phyloP scores from a whole-genome alignment of 2,888 invertebrate species.

The Stenchaetothrips biformis region DNA sequence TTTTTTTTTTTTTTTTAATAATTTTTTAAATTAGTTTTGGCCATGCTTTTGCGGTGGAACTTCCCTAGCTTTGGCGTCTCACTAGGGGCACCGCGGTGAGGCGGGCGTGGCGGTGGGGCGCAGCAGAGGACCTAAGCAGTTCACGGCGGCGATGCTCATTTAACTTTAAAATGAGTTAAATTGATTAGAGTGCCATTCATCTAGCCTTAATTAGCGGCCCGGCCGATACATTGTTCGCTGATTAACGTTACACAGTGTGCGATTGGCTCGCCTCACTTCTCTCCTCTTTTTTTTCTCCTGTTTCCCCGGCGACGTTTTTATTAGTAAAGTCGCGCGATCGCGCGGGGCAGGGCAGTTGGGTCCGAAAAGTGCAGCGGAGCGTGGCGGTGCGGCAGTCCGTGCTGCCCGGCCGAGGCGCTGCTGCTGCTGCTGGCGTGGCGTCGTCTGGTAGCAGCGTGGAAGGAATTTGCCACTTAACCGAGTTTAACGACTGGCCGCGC shows the following conservation, averaged over 20 bases:
- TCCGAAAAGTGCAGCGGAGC: background rate
- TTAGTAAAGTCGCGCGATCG: background rate
- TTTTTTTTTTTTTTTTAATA: no score
- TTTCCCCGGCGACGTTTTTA: background rate
- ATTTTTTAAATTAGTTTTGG: no score
- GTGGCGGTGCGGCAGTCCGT: background rate
- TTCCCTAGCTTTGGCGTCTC: no score
- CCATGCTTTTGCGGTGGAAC: no score
- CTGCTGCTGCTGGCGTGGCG: background rate
- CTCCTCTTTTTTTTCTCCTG: background rate
- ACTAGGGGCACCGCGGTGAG: no score
- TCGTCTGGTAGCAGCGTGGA: background rate
- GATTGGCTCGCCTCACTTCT: background rate
- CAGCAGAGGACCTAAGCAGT: no score
- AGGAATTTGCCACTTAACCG: slow-evolving; percentile 24
- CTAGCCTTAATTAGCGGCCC: slow-evolving; percentile 6
- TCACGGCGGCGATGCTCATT: background rate
- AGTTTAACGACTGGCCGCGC: slow-evolving; percentile 22
- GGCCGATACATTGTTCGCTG: background rate
- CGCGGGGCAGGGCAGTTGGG: background rate
- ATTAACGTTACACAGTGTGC: background rate
- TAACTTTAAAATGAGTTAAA: slow-evolving; percentile 25
- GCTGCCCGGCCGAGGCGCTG: background rate
- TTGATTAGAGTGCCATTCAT: slow-evolving; percentile 23
- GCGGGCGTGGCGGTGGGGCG: no score